A percentile compares a stretch with the other conserved stretches of the same genome.
Conservation (phyloP, 2,888 invertebrate genomes). For the Hemicrepidius hirtus region DNA sequence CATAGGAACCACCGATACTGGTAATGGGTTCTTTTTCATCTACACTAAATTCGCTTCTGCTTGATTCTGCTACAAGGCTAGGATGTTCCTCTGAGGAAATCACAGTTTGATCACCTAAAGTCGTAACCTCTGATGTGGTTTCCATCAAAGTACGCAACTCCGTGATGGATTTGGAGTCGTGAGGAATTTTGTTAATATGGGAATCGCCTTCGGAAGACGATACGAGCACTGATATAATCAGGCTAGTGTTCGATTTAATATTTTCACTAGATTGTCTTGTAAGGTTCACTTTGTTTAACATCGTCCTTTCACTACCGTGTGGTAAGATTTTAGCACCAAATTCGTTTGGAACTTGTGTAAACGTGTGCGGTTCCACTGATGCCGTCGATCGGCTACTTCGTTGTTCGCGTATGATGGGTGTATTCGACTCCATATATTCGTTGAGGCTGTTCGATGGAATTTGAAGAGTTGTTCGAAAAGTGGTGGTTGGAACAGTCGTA, state of each 20-base stretch:
- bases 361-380: conserved; percentile 28
- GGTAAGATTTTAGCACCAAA: conserved; percentile 30
- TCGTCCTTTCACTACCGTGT: conserved; percentile 40
- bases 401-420: conserved; percentile 36
- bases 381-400: conserved; percentile 43
- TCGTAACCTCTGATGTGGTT: conserved; percentile 2
- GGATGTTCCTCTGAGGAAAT: conserved; percentile 69
- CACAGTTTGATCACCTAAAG: conserved; percentile 13
- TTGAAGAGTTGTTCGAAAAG: conserved; percentile 46
- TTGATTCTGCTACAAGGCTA: conserved; percentile 74
- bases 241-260: conserved; percentile 41
- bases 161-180: conserved; percentile 37
- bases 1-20: conserved; percentile 63
- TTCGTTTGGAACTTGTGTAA: conserved; percentile 29
- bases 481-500: conserved; percentile 49
- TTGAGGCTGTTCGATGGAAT: conserved; percentile 41
- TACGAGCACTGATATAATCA: conserved; percentile 73
- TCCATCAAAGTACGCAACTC: not conserved
- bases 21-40: conserved; percentile 76
- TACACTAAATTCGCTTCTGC: conserved; percentile 76
- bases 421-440: conserved; percentile 33
- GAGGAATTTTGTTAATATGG: conserved; percentile 57
- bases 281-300: conserved; percentile 18
- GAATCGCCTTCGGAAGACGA: conserved; percentile 71
- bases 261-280: conserved; percentile 39